phyloP scores from a whole-genome alignment of 2,888 invertebrate species.

The Esperia sulphurella region DNA sequence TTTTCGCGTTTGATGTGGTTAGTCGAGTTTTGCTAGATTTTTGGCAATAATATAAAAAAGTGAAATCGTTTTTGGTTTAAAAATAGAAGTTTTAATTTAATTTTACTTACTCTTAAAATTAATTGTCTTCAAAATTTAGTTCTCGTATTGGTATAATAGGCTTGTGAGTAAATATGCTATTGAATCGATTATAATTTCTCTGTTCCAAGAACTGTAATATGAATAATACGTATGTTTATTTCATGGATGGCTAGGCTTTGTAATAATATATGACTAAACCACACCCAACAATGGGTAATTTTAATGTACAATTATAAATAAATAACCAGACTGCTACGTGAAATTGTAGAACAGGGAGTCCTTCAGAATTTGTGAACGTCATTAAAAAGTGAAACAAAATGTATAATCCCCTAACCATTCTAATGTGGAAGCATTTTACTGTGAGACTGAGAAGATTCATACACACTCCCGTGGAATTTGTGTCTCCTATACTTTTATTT shows the following conservation, averaged over 20 bases:
- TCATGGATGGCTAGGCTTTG: background rate
- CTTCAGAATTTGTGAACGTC: background rate
- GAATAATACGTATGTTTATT: background rate
- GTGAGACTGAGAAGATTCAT: slow-evolving; percentile 30
- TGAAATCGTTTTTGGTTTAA: no score
- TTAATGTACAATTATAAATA: no score
- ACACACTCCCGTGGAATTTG: slow-evolving; percentile 27
- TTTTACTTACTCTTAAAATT: no score
- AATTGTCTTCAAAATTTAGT: no score
- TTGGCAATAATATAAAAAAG: no score
- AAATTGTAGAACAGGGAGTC: background rate
- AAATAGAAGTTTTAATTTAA: no score
- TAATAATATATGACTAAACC: background rate
- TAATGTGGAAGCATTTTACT: slow-evolving; percentile 43
- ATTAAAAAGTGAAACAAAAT: slow-evolving; percentile 12
- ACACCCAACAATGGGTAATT: background rate
- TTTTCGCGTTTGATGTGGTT: no score
- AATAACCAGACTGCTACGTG: background rate
- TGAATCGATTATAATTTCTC: no score
- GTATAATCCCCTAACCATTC: slow-evolving; percentile 25
- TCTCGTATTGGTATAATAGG: no score
- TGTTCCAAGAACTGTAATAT: no score
- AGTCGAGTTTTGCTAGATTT: no score
- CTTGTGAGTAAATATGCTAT: no score
- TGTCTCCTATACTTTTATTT: slow-evolving; percentile 24